Evolutionary conservation across 2,797 vertebrate species (phyloP).

Genomic region (Monodelphis domestica): DNA sequence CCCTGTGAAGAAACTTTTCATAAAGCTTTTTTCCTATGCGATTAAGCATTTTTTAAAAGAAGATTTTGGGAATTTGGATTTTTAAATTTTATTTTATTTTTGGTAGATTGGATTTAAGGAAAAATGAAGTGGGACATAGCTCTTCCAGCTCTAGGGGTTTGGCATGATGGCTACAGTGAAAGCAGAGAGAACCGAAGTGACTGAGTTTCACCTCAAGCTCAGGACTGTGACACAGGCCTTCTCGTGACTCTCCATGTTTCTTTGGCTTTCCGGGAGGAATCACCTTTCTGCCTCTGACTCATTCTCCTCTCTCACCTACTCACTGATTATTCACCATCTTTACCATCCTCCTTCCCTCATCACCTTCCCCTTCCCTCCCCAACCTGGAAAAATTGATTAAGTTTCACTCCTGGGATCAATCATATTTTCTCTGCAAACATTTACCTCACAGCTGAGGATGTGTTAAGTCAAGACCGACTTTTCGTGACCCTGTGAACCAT

Average conservation of each 20-base stretch:
- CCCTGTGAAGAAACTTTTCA: not conserved
- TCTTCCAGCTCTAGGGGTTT: not conserved
- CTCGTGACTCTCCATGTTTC: not conserved
- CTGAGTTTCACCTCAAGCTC: conserved; percentile 1
- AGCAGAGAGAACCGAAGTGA: conserved; percentile 33
- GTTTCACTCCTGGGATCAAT: conserved; percentile 22
- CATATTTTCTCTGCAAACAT: conserved; percentile 49
- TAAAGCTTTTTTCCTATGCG: not conserved
- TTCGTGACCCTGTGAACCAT: too few relatives aligned
- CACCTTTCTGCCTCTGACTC: conserved; percentile 47
- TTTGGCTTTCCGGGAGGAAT: not conserved
- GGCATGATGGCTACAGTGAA: conserved; percentile 6
- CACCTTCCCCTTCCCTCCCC: not conserved
- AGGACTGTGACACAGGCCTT: conserved; percentile 13
- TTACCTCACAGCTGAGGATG: conserved; percentile 9
- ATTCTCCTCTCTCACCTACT: conserved; percentile 18
- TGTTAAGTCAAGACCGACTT: too few relatives aligned
- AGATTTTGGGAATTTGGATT: conserved; percentile 4
- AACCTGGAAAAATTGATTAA: conserved; percentile 52
- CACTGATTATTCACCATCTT: not conserved
- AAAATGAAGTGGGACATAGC: not conserved
- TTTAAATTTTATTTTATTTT: too few relatives aligned
- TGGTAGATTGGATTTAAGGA: not conserved
- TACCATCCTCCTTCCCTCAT: conserved; percentile 13
- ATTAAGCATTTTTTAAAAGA: not conserved